These are phyloP conservation scores for Echinometra lucunter DNA, from an alignment of 53 echinoderm and acorn worm genomes.

Conservation along the genomic window DNA sequence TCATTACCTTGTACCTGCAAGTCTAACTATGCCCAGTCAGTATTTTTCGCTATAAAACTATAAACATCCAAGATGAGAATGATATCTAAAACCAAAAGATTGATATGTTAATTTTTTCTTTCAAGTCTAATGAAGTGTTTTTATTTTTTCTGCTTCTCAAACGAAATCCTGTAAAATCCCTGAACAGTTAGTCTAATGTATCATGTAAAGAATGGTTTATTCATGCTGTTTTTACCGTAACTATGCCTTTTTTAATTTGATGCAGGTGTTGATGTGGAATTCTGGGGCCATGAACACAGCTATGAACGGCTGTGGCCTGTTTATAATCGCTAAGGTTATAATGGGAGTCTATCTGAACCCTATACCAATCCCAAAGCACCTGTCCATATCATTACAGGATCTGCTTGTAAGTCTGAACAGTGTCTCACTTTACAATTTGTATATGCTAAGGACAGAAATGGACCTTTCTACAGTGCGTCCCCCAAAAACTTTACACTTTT, in stretches of 20 bases:
- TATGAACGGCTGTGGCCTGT: slow-evolving; percentile 95
- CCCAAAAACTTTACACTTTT: too few species aligned
- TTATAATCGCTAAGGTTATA: slow-evolving; percentile 83
- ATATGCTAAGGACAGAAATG: too few species aligned
- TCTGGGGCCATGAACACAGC: slow-evolving; percentile 93
- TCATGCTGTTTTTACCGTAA: not conserved
- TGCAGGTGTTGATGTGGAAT: slow-evolving; percentile 89
- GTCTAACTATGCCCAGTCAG: too few species aligned
- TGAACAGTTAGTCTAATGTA: not conserved
- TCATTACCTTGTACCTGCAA: too few species aligned
- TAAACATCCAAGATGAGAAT: not conserved
- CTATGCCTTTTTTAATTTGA: not conserved
- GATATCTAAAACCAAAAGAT: not conserved
- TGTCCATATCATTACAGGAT: slow-evolving; percentile 91
- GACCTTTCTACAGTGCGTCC: too few species aligned
- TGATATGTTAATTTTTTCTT: not conserved
- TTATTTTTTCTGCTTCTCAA: not conserved
- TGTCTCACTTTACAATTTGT: too few species aligned
- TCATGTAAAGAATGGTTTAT: not conserved
- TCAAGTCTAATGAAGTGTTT: not conserved
- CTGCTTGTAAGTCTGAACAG: slow-evolving; percentile 83
- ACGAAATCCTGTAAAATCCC: not conserved
- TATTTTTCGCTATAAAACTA: too few species aligned
- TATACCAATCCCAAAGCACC: slow-evolving; percentile 97
- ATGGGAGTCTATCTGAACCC: slow-evolving; percentile 87